phyloP scores from a whole-genome alignment of 1,140 invertebrate genomes.

The Lordiphosa stackelbergi region DNA sequence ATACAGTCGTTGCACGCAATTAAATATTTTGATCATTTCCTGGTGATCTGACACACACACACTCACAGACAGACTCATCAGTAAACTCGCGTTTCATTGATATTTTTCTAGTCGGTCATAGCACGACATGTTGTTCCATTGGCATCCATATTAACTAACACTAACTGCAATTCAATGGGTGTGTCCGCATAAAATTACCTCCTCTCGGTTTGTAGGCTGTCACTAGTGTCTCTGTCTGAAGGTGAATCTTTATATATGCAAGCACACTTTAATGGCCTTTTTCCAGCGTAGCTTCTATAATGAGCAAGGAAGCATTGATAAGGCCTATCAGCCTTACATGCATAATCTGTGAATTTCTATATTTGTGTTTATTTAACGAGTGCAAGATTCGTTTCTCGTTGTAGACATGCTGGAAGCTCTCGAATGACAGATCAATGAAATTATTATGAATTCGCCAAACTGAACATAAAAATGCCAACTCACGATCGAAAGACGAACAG shows the following conservation, averaged over 20 bases:
- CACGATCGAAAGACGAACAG: conserved; percentile 40
- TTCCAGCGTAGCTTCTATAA: conserved; percentile 13
- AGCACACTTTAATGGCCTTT: conserved; percentile 4
- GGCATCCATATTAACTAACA: conserved; percentile 18
- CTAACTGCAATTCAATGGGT: conserved; percentile 29
- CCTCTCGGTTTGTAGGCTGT: conserved; percentile 2
- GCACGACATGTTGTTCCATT: not conserved
- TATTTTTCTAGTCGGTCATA: conserved; percentile 5
- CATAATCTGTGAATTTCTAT: not conserved
- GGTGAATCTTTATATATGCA: conserved; percentile 28
- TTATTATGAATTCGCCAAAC: conserved; percentile 60
- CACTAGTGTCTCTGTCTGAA: conserved; percentile 32
- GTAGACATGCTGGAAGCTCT: conserved; percentile 65
- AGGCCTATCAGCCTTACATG: conserved; percentile 21
- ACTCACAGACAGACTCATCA: no score
- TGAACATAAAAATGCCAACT: conserved; percentile 40
- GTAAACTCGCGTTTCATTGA: conserved; percentile 1
- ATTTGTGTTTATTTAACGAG: conserved; percentile 7
- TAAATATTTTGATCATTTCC: no score
- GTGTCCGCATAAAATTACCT: conserved; percentile 30
- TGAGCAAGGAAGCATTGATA: conserved; percentile 54
- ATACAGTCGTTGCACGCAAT: conserved; percentile 31
- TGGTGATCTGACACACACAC: no score
- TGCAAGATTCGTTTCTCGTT: conserved; percentile 21
- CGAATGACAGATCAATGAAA: conserved; percentile 74